Evolutionary conservation across 1,140 invertebrate species (phyloP).

Genomic region (Globodera ellingtonae): DNA sequence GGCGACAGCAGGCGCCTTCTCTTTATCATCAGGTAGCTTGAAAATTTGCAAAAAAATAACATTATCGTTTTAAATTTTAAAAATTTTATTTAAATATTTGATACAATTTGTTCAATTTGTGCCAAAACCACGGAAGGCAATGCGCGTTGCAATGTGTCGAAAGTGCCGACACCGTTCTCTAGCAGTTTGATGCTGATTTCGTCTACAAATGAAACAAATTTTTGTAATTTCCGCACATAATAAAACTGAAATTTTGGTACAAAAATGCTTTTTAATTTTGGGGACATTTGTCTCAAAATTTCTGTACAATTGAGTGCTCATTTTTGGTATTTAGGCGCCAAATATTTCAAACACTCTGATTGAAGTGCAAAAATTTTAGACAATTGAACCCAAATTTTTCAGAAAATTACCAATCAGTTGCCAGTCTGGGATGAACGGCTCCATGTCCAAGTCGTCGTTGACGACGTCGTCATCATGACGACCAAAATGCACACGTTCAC

Average conservation of each 20-base stretch:
- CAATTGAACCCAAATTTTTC: background rate
- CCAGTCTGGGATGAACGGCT: slow-evolving; percentile 22
- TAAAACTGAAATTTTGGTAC: too few relatives aligned
- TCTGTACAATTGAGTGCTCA: background rate
- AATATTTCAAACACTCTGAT: background rate
- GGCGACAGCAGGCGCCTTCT: background rate
- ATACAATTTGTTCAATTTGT: slow-evolving; percentile 31
- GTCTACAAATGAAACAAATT: background rate
- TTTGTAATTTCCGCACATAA: too few relatives aligned
- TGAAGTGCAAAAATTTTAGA: background rate
- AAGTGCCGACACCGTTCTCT: slow-evolving; percentile 31
- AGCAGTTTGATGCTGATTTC: slow-evolving; percentile 23
- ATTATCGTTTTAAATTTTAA: too few relatives aligned
- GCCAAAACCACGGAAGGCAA: slow-evolving; percentile 38
- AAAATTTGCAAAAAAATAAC: background rate
- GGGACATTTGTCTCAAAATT: too few relatives aligned
- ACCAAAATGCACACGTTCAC: too few relatives aligned
- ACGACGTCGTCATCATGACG: background rate
- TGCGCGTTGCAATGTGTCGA: slow-evolving; percentile 31
- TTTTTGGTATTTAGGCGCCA: background rate
- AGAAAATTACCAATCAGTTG: slow-evolving; percentile 16
- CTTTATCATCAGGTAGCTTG: background rate
- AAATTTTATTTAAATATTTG: background rate
- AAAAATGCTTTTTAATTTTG: too few relatives aligned
- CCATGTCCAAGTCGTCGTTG: background rate